phyloP scores from a whole-genome alignment of 1,140 invertebrate genomes.

The Cryptotermes secundus region DNA sequence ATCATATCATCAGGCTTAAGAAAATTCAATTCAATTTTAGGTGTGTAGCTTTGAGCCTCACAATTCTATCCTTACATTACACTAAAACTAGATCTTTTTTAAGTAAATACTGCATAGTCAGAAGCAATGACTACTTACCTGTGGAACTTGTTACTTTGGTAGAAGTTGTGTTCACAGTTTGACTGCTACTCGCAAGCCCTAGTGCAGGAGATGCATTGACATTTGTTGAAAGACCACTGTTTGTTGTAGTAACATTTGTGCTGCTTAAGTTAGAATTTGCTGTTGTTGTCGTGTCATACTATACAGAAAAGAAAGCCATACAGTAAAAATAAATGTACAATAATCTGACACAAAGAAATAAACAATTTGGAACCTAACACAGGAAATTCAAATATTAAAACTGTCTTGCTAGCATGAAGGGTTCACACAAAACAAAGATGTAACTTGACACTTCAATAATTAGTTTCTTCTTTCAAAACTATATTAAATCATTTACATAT shows the following conservation, averaged over 20 bases:
- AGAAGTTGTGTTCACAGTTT: conserved; percentile 49
- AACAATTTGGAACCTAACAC: too few relatives aligned
- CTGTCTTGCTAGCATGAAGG: too few relatives aligned
- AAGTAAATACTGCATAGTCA: neutral
- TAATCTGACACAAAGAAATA: neutral
- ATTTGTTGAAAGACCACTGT: conserved; percentile 33
- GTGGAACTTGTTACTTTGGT: conserved; percentile 53
- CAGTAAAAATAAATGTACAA: neutral
- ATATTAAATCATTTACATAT: too few relatives aligned
- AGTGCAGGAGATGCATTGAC: conserved; percentile 35
- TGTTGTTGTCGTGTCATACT: conserved; percentile 34
- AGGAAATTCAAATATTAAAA: too few relatives aligned
- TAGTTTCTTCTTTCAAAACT: too few relatives aligned
- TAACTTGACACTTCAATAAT: too few relatives aligned
- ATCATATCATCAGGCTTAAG: too few relatives aligned
- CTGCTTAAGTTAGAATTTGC: conserved; percentile 33
- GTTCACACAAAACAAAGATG: too few relatives aligned
- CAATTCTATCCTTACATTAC: too few relatives aligned
- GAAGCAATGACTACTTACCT: conserved; percentile 40
- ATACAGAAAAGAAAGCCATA: neutral
- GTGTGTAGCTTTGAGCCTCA: too few relatives aligned
- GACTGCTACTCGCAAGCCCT: conserved; percentile 44
- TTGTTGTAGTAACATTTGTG: conserved; percentile 34
- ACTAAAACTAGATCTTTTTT: too few relatives aligned
- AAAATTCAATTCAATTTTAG: too few relatives aligned